Evolutionary conservation across 2,888 invertebrate species (phyloP).

Genomic region (Brachyptera risi): DNA sequence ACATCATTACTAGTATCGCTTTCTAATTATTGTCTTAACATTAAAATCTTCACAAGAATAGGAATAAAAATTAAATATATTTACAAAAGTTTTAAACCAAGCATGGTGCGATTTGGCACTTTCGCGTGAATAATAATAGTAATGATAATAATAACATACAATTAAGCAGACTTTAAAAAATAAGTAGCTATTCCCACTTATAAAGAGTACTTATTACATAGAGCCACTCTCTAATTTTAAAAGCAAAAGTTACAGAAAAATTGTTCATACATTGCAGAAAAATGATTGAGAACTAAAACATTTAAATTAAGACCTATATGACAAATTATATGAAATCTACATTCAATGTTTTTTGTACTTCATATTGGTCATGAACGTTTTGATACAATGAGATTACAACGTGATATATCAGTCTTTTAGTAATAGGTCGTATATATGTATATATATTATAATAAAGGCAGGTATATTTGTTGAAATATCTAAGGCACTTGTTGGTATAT

Average conservation of each 20-base stretch:
- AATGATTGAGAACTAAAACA: not conserved
- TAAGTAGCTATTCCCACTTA: not conserved
- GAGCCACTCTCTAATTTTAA: not conserved
- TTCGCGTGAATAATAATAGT: constrained; percentile 9
- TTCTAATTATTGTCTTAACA: constrained; percentile 13
- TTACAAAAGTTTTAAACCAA: constrained; percentile 22
- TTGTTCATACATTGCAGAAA: not conserved
- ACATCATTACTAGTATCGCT: no score
- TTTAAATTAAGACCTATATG: no score
- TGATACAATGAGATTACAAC: constrained; percentile 11
- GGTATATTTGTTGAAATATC: not conserved
- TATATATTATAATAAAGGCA: constrained; percentile 10
- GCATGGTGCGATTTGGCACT: constrained; percentile 25
- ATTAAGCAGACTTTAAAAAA: not conserved
- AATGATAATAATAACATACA: not conserved
- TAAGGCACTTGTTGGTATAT: not conserved
- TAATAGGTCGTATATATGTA: constrained; percentile 13
- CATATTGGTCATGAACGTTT: constrained; percentile 7
- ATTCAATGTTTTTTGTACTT: constrained; percentile 19
- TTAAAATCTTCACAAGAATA: constrained; percentile 23
- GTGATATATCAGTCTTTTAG: constrained; percentile 17
- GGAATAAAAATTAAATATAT: constrained; percentile 20
- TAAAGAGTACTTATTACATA: not conserved
- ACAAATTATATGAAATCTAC: no score
- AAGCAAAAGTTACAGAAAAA: not conserved